These are phyloP conservation scores for Platygyra sinensis DNA, from an alignment of 64 coral and sea anemone species.

Conservation along the genomic window DNA sequence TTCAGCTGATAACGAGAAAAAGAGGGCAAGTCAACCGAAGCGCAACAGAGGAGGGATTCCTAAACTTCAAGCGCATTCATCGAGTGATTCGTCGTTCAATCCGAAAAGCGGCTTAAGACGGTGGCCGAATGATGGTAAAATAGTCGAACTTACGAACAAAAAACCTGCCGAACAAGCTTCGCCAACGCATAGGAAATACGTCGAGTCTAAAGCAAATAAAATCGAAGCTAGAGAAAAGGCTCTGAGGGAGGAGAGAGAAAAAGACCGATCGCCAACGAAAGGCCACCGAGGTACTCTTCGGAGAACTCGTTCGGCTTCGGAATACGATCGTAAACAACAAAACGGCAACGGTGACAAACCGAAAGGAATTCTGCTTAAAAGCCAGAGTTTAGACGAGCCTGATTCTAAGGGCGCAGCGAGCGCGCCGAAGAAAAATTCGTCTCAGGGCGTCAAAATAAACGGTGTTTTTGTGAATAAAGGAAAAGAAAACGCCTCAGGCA, in stretches of 20 bases:
- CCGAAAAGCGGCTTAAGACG: neutral
- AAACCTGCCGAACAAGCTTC: slow-evolving; percentile 46
- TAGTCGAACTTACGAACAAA: slow-evolving; percentile 34
- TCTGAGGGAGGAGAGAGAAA: slow-evolving; percentile 43
- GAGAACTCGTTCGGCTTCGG: slow-evolving; percentile 76
- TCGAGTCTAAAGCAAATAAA: slow-evolving; percentile 93
- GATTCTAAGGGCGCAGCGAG: neutral
- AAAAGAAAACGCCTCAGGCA: slow-evolving; percentile 24
- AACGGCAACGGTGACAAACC: slow-evolving; percentile 73
- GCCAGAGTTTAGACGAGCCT: slow-evolving; percentile 59
- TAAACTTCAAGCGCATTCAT: neutral
- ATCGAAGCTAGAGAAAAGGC: slow-evolving; percentile 78
- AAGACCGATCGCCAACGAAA: slow-evolving; percentile 68
- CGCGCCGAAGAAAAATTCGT: slow-evolving; percentile 37
- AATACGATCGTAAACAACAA: slow-evolving; percentile 85
- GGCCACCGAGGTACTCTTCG: slow-evolving; percentile 71
- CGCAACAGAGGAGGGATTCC: neutral
- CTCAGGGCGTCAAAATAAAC: slow-evolving; percentile 88
- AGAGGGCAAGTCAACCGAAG: neutral
- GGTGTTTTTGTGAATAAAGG: slow-evolving; percentile 80
- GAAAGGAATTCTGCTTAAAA: slow-evolving; percentile 88
- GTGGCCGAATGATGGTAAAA: slow-evolving; percentile 33
- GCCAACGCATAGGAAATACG: slow-evolving; percentile 72
- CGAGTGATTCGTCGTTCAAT: neutral
- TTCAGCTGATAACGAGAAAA: neutral